Evolutionary conservation across 2,888 invertebrate species (phyloP).

Genomic region (Blomia tropicalis): DNA sequence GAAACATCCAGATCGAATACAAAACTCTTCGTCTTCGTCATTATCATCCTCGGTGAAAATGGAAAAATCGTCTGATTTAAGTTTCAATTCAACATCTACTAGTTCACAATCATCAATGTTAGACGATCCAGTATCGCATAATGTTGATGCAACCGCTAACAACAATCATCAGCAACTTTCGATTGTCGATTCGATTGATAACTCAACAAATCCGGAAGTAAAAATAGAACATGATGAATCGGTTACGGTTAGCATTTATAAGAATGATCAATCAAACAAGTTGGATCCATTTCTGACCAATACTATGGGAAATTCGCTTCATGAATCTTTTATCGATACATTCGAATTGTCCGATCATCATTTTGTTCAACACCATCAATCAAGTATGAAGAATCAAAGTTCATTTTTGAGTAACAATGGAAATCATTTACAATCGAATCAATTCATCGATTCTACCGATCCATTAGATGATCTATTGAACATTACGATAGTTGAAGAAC

Average conservation of each 20-base stretch:
- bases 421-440: not conserved
- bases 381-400: too few species aligned
- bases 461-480: slow-evolving; percentile 4
- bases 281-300: not conserved
- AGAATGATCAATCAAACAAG: not conserved
- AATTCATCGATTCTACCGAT: not conserved
- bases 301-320: not conserved
- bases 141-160: too few species aligned
- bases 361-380: too few species aligned
- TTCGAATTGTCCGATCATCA: not conserved
- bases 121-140: too few species aligned
- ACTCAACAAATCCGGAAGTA: not conserved
- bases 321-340: not conserved
- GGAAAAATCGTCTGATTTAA: not conserved
- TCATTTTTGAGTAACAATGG: not conserved
- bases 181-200: too few species aligned
- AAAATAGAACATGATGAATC: not conserved
- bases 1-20: slow-evolving; percentile 35
- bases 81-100: not conserved
- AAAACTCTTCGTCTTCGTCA: not conserved
- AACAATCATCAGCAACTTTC: too few species aligned
- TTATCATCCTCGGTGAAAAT: not conserved
- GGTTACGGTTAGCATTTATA: not conserved
- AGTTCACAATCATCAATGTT: not conserved
- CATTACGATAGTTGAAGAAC: not conserved